Base-by-base conservation (phyloP, 1,140 invertebrate species). In the Cryptotermes secundus region DNA sequence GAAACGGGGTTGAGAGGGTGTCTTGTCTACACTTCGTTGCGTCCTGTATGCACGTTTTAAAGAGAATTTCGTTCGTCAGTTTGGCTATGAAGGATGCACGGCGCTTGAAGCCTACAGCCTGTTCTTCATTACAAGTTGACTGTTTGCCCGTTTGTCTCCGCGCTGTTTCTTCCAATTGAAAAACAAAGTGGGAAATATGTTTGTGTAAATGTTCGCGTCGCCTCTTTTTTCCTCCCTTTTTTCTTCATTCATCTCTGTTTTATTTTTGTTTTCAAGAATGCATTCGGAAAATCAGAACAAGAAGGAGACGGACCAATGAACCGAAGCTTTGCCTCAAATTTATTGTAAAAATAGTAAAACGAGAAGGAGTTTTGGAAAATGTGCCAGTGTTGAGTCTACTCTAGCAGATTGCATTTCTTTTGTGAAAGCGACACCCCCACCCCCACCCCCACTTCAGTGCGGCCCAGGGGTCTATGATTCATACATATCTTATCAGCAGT, bases 111-210 rank as follows among this genome's bases (percentile, higher is more conserved):
- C 59, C n/a, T 72, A 16, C 59, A 72, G 16, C 59, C 1, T 31
- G 59, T 72, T 72, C 59, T 72, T 72, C 31, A 72, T 59, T 59
- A 59, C n/a, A 72, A 16, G 26, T 31, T n/a, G 26, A 72, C 59
- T n/a, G n/a, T 16, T 31, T n/a, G 14, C 26, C 59, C 26, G n/a
- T 72, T 72, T 31, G 26, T 16, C 26, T 72, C 26, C 9, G 26
- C 31, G 26, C 31, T 72, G 7, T 72, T 72, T 72, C 59, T 72
- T 72, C 59, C 59, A 72, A 26, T 72, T 72, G 59, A 72, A 72
- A 72, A 72, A 26, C 26, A 72, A 72, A 72, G 59, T 72, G 59
- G n/a, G 59, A 72, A 72, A 72, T 72, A 72, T 72, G 59, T 72
- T 72, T 72, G 59, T 72, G 59, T 72, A 72, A 72, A 72, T 72